Percentiles rank a stretch among this genome's conserved stretches.
Conservation (phyloP, 2,113 vertebrate genomes). For the Ictidomys tridecemlineatus region DNA sequence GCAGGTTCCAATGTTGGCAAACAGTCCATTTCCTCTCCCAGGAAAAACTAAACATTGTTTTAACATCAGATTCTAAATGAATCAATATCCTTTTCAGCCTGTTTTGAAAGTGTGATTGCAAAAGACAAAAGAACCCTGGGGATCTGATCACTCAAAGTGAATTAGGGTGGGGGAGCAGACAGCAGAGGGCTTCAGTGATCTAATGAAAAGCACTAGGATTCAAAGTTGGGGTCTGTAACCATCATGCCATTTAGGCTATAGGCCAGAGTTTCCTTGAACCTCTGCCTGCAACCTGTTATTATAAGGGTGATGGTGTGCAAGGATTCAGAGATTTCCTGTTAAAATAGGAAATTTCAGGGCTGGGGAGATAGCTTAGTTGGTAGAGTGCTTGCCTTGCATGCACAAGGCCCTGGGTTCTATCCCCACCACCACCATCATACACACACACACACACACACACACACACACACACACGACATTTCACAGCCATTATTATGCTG, state of each 20-base stretch:
- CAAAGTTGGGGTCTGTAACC: background rate
- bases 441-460: too few relatives aligned
- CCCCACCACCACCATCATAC: too few relatives aligned
- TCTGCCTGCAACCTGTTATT: background rate
- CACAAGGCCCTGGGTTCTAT: too few relatives aligned
- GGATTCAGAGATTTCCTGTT: background rate
- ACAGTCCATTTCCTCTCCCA: conserved; percentile 69
- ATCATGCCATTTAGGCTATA: background rate
- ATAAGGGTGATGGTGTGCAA: too few relatives aligned
- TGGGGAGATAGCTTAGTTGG: too few relatives aligned
- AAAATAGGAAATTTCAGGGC: background rate
- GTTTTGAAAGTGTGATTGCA: conserved; percentile 37
- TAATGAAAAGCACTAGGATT: background rate
- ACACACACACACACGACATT: background rate
- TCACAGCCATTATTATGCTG: background rate
- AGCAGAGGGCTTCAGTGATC: background rate
- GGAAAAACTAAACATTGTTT: conserved; percentile 76
- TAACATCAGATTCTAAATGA: conserved; percentile 62
- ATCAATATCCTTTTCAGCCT: conserved; percentile 41
- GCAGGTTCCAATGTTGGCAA: conserved; percentile 54
- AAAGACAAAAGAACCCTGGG: conserved; percentile 30
- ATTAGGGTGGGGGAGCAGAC: background rate
- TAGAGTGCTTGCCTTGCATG: too few relatives aligned
- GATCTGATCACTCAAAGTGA: background rate
- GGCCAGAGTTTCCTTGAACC: background rate